Conservation (phyloP, 2,797 vertebrate species). For the Acomys russatus region DNA sequence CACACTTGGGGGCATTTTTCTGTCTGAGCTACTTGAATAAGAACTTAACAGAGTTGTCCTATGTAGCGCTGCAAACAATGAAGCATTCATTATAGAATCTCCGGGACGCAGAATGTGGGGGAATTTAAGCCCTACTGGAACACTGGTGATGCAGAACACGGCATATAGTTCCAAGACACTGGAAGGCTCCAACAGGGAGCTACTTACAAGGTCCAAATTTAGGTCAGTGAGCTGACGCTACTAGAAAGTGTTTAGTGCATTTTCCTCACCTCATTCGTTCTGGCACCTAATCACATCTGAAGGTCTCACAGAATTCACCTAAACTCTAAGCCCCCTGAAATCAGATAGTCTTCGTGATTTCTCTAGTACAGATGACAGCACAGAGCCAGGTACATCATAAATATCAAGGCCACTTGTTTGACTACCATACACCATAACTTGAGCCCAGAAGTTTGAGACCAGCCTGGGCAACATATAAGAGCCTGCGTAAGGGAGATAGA, state of each 20-base stretch:
- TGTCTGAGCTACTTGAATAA: not conserved
- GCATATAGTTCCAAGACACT: not conserved
- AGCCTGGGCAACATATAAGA: not conserved
- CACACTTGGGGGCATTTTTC: not conserved
- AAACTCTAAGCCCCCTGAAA: conserved; percentile 22
- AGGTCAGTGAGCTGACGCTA: not conserved
- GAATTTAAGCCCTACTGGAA: not conserved
- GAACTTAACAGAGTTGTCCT: not conserved
- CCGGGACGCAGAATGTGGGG: not conserved
- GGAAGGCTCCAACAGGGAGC: not conserved
- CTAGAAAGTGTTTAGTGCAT: not conserved
- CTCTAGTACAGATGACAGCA: not conserved
- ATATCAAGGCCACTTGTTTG: conserved; percentile 8
- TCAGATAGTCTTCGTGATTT: not conserved
- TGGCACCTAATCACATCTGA: conserved; percentile 34
- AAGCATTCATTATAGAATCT: conserved; percentile 18
- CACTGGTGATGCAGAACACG: not conserved
- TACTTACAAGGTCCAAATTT: not conserved
- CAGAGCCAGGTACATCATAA: not conserved
- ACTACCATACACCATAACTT: not conserved
- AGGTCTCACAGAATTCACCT: not conserved
- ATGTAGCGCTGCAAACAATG: not conserved
- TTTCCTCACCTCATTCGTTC: not conserved
- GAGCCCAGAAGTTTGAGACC: not conserved
- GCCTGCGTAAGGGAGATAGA: not conserved